These are phyloP conservation scores for Drosophila siamana DNA, from an alignment of 2,888 invertebrate species.

Conservation along the genomic window DNA sequence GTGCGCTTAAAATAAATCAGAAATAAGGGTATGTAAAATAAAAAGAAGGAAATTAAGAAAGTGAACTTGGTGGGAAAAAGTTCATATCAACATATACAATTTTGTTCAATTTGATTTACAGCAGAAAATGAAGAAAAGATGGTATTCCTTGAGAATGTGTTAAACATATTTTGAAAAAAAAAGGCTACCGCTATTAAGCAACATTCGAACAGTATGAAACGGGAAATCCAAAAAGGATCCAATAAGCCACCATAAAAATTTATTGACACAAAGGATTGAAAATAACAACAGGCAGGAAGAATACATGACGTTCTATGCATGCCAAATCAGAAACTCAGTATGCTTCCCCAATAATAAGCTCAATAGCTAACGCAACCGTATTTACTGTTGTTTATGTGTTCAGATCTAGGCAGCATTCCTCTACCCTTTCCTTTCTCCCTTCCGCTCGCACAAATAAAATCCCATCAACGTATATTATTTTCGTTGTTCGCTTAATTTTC, in stretches of 20 bases:
- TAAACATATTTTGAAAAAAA: conserved; percentile 76
- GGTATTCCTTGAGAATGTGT: conserved; percentile 34
- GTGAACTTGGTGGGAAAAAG: background rate
- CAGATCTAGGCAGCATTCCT: conserved; percentile 35
- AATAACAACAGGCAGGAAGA: conserved; percentile 53
- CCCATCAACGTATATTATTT: conserved; percentile 55
- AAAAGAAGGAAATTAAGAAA: too few relatives aligned
- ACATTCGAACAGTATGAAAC: conserved; percentile 35
- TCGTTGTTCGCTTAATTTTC: conserved; percentile 46
- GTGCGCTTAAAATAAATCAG: background rate
- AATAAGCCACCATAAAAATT: conserved; percentile 78
- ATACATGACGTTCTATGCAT: conserved; percentile 61
- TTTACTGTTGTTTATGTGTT: conserved; percentile 77
- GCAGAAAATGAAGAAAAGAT: conserved; percentile 4
- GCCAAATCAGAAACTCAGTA: conserved; percentile 57
- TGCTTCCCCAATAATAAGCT: conserved; percentile 57
- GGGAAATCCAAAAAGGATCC: conserved; percentile 73
- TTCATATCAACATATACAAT: conserved; percentile 9
- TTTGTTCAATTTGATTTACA: conserved; percentile 27
- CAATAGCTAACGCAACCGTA: conserved; percentile 62
- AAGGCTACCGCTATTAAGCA: conserved; percentile 73
- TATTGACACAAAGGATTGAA: conserved; percentile 79
- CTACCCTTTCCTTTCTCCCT: background rate
- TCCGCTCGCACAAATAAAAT: conserved; percentile 19
- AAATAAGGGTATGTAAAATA: background rate